Percentiles rank a stretch among this genome's conserved stretches.
phyloP scores from a whole-genome alignment of 1,140 invertebrate genomes.

The Cepaea nemoralis region DNA sequence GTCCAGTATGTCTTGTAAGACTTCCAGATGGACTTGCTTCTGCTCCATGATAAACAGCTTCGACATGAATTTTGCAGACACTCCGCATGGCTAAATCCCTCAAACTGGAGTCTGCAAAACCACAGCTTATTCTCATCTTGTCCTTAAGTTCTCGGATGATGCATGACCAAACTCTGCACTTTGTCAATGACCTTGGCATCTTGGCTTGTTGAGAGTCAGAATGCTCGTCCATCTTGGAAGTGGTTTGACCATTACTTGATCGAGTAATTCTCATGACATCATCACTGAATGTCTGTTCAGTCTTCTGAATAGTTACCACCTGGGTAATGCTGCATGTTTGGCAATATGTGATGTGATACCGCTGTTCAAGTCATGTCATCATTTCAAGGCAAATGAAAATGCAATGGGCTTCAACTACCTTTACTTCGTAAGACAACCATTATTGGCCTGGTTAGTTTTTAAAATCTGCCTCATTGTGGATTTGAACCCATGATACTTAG shows the following conservation, averaged over 20 bases:
- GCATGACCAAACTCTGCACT: neutral
- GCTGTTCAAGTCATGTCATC: no score
- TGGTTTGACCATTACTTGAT: neutral
- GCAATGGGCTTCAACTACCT: no score
- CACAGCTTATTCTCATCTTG: neutral
- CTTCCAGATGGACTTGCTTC: neutral
- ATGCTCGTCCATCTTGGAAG: neutral
- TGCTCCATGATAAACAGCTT: neutral
- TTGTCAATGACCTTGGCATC: neutral
- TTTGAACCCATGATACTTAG: no score
- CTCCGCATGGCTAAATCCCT: neutral
- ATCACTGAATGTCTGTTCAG: neutral
- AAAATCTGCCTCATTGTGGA: no score
- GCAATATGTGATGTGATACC: no score
- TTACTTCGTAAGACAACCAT: no score
- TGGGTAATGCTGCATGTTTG: no score
- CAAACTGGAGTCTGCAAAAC: neutral
- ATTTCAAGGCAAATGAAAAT: no score
- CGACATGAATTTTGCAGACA: neutral
- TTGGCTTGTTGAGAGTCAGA: neutral
- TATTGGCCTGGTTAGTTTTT: no score
- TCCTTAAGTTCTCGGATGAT: neutral
- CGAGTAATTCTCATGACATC: neutral
- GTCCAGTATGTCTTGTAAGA: neutral
- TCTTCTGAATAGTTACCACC: neutral